Evolutionary conservation across 2,797 vertebrate species (phyloP).

Genomic region (Acridotheres tristis): DNA sequence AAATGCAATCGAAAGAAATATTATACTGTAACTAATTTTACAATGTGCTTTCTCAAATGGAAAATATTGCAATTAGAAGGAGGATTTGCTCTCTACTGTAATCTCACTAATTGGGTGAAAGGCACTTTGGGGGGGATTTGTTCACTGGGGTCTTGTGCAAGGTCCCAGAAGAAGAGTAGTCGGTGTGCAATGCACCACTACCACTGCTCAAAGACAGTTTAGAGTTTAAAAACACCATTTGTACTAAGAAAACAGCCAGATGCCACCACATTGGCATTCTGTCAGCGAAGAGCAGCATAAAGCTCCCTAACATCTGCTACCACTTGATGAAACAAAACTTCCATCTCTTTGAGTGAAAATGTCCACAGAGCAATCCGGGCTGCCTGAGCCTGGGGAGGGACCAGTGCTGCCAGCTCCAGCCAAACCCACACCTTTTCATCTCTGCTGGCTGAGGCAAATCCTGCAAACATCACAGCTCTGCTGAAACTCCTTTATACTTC

Average conservation of each 20-base stretch:
- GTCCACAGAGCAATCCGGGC: not conserved
- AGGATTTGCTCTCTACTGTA: not conserved
- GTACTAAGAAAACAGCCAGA: slow-evolving; percentile 47
- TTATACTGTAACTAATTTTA: not conserved
- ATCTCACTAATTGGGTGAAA: not conserved
- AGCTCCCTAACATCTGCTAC: slow-evolving; percentile 53
- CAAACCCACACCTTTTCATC: not conserved
- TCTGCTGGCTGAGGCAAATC: not conserved
- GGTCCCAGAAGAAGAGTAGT: not conserved
- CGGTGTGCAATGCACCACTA: not conserved
- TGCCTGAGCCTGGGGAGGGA: not conserved
- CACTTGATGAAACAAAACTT: slow-evolving; percentile 64
- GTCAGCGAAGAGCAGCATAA: not conserved
- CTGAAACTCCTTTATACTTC: not conserved
- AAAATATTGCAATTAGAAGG: not conserved
- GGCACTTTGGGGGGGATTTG: not conserved
- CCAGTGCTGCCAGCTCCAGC: not conserved
- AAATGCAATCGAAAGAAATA: not conserved
- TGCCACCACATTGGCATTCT: not conserved
- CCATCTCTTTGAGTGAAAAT: slow-evolving; percentile 25
- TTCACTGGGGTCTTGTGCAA: not conserved
- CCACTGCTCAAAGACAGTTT: not conserved
- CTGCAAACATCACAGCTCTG: not conserved
- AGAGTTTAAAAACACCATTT: not conserved
- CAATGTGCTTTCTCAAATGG: not conserved